A percentile compares a stretch with the other conserved stretches of the same genome.
phyloP scores from a whole-genome alignment of 37 sponge, comb jelly and placozoan genomes.

The Chondrosia reniformis region DNA sequence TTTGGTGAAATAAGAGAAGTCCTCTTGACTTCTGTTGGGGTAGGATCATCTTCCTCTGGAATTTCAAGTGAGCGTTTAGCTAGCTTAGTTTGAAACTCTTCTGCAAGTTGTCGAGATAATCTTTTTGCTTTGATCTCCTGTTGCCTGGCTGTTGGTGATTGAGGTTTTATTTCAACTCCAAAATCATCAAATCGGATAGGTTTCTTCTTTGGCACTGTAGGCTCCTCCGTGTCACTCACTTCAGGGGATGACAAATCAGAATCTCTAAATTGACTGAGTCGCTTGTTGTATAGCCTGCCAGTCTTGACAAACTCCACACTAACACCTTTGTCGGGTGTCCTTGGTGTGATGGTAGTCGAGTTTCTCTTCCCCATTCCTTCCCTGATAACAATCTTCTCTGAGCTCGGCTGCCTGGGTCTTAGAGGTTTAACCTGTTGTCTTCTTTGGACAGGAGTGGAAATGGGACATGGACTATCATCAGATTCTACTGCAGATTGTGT shows the following conservation, averaged over 20 bases:
- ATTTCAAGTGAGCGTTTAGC: too few relatives aligned
- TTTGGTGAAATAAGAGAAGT: background rate
- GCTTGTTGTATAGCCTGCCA: slow-evolving; percentile 13
- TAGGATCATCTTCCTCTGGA: background rate
- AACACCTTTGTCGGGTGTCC: slow-evolving; percentile 4
- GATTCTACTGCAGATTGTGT: too few relatives aligned
- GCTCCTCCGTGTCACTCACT: slow-evolving; percentile 6
- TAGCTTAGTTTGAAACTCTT: background rate
- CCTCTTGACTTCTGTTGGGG: background rate
- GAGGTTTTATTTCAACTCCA: slow-evolving; percentile 4
- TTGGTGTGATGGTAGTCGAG: too few relatives aligned
- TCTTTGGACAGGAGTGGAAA: too few relatives aligned
- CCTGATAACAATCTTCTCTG: slow-evolving; percentile 12
- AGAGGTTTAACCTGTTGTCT: too few relatives aligned
- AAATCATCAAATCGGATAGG: slow-evolving; percentile 1
- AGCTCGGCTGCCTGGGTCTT: background rate
- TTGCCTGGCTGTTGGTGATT: too few relatives aligned
- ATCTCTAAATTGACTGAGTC: background rate
- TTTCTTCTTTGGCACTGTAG: background rate
- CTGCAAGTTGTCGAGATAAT: background rate
- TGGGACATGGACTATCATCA: too few relatives aligned
- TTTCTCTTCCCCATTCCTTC: background rate
- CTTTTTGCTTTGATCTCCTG: too few relatives aligned
- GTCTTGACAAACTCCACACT: slow-evolving; percentile 8
- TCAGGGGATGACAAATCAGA: slow-evolving; percentile 16